Evolutionary conservation across 2,888 invertebrate genomes (phyloP), one percentile per base, ranked within the genome.

Genomic region (Xestia xanthographa): DNA sequence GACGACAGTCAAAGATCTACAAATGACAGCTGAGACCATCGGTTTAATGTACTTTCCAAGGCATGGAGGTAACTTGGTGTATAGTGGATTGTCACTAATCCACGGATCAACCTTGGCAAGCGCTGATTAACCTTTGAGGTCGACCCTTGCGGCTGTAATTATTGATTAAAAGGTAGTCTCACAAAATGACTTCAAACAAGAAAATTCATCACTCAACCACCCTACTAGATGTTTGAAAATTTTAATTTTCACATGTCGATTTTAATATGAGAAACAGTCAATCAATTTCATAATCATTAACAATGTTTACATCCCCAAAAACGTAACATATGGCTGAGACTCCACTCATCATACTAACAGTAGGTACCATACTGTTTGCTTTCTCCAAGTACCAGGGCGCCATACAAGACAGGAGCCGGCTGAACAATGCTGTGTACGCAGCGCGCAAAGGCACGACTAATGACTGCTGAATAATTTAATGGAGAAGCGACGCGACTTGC

Each of bases 381-480:
- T 67, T 84, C 72, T 79, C 71, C 11, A 84, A 85, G 86, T 89
- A 90, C 88, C 72, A 90, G 89, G 90, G 77, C 43, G 74, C 65
- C 84, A 88, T 81, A 86, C 77, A 79, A 79, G 71, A 85, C 85
- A 88, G 88, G 78, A 83, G 71, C 82, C 78, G 86, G 80, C 68
- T 66, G 72, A 86, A 92, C 91, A 91, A 91, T 90, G 80, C 78
- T 72, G 84, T 73, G 83, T 87, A 87, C 87, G 85, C 86, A 84
- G 78, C 65, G 84, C 84, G 79, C 82, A 90, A 90, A 89, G 87
- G 89, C 86, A 87, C 88, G 89, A 79, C 93, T 95, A 95, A 95
- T 94, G 94, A 92, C 90, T 85, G 82, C 82, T 95, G 95, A 93
- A 95, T 95, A 93, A 93, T 95, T 94, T 91, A 94, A 85, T 86